Conservation (phyloP, 2,113 vertebrate species). For the Oncorhynchus mykiss region DNA sequence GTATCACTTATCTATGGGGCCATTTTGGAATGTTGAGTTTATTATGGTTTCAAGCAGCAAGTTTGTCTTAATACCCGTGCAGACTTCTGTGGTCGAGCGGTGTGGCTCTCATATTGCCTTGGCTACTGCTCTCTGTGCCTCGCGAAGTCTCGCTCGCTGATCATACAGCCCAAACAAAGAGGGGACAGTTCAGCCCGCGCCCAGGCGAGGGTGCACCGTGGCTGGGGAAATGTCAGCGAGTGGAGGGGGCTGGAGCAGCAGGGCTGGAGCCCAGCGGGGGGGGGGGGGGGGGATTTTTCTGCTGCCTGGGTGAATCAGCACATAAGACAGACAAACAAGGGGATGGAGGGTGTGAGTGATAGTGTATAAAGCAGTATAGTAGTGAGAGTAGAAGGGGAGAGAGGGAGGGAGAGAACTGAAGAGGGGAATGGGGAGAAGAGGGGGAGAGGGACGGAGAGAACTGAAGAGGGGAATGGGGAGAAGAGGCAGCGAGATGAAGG, state of each 20-base stretch:
- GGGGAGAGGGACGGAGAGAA: neutral
- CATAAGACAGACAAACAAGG: slow-evolving; percentile 36
- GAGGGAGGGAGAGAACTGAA: slow-evolving; percentile 17
- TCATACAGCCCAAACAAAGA: neutral
- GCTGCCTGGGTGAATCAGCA: slow-evolving; percentile 59
- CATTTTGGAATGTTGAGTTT: neutral
- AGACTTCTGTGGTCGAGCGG: neutral
- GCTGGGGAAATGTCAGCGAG: slow-evolving; percentile 41
- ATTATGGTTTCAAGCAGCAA: neutral
- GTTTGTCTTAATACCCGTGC: neutral
- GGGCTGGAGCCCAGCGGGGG: neutral
- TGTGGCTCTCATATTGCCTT: neutral
- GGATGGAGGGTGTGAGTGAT: slow-evolving; percentile 10
- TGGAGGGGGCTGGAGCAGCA: slow-evolving; percentile 9
- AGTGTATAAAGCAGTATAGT: slow-evolving; percentile 16
- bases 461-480: slow-evolving; percentile 47
- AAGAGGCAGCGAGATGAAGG: slow-evolving; percentile 21
- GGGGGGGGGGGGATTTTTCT: slow-evolving; percentile 62
- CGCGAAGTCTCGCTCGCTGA: neutral
- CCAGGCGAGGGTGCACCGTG: slow-evolving; percentile 38
- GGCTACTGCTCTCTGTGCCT: neutral
- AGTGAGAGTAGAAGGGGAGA: slow-evolving; percentile 13
- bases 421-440: slow-evolving; percentile 47
- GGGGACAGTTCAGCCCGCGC: slow-evolving; percentile 23
- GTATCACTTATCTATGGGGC: neutral